These are phyloP conservation scores for Priocnemis perturbator DNA, from an alignment of 2,888 invertebrate species.

Conservation along the genomic window DNA sequence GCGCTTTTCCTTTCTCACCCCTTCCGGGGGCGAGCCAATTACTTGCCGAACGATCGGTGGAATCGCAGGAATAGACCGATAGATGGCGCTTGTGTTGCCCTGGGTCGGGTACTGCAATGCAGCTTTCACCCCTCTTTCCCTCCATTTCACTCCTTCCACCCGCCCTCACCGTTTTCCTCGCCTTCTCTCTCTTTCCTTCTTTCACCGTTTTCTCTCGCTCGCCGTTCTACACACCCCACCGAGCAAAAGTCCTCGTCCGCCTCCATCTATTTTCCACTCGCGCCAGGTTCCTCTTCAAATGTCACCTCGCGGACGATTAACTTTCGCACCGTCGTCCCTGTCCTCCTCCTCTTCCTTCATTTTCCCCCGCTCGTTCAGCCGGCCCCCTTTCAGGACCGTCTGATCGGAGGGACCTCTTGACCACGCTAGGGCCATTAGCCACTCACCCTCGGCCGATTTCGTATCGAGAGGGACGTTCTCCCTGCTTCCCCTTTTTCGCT, in stretches of 20 bases:
- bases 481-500: slow-evolving; percentile 9
- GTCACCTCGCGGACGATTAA: slow-evolving; percentile 58
- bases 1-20: slow-evolving; percentile 1
- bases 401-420: slow-evolving; percentile 50
- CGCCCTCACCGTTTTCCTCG: slow-evolving; percentile 29
- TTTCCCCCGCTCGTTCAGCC: neutral
- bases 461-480: neutral
- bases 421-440: slow-evolving; percentile 50
- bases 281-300: slow-evolving; percentile 50
- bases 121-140: slow-evolving; percentile 54
- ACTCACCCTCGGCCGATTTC: slow-evolving; percentile 20
- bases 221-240: slow-evolving; percentile 31
- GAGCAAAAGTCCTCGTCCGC: slow-evolving; percentile 8
- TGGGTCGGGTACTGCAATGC: slow-evolving; percentile 56
- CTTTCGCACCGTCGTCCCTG: slow-evolving; percentile 35
- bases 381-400: slow-evolving; percentile 46
- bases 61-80: slow-evolving; percentile 44
- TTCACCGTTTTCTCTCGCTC: slow-evolving; percentile 7
- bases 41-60: slow-evolving; percentile 43
- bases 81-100: slow-evolving; percentile 53
- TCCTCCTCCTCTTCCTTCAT: slow-evolving; percentile 10
- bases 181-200: slow-evolving; percentile 16
- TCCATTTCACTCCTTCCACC: slow-evolving; percentile 28
- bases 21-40: slow-evolving; percentile 41
- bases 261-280: slow-evolving; percentile 44